phyloP scores from a whole-genome alignment of 2,888 invertebrate genomes.

The Philonicus albiceps region DNA sequence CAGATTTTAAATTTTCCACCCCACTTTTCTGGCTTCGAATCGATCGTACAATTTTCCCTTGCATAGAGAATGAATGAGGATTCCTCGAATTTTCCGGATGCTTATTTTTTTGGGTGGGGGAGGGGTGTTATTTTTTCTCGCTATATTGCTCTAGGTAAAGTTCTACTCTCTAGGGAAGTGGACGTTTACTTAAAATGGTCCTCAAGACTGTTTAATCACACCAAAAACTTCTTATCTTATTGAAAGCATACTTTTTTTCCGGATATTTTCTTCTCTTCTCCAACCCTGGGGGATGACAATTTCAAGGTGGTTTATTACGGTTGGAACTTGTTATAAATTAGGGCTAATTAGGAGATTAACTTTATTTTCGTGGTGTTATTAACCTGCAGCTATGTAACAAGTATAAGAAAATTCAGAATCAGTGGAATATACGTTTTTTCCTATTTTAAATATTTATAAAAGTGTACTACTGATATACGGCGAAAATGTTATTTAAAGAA shows the following conservation, averaged over 20 bases:
- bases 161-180: neutral
- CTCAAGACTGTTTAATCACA: conserved; percentile 47
- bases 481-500: neutral
- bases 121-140: conserved; percentile 23
- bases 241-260: conserved; percentile 46
- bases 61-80: neutral
- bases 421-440: neutral
- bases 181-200: conserved; percentile 12
- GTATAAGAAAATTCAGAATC: too few species aligned
- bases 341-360: conserved; percentile 49
- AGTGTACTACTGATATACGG: neutral
- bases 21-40: neutral
- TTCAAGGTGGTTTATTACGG: conserved; percentile 25
- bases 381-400: conserved; percentile 30
- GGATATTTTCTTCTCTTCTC: conserved; percentile 4
- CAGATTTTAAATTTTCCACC: conserved; percentile 32
- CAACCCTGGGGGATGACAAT: neutral
- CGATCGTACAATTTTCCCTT: neutral
- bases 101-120: neutral
- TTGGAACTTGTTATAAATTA: conserved; percentile 43
- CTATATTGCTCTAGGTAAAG: conserved; percentile 11
- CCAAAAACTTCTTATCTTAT: conserved; percentile 50
- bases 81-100: neutral
- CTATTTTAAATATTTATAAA: neutral
- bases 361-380: conserved; percentile 36